Evolutionary conservation across 2,797 vertebrate species (phyloP), one percentile per base, ranked within the genome.

Genomic region (Atherinosoma microstoma): DNA sequence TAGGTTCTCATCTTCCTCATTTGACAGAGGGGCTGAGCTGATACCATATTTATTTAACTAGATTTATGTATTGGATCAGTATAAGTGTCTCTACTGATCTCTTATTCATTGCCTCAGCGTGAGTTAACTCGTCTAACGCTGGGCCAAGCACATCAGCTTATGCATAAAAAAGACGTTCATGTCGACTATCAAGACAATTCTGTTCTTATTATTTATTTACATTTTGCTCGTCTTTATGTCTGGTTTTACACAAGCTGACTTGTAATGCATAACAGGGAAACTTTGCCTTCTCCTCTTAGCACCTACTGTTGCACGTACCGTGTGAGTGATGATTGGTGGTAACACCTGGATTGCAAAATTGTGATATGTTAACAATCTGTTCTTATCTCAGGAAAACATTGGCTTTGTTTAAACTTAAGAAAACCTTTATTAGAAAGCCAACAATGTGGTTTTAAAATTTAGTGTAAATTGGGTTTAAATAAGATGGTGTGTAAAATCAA

Each of bases 81-180:
- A 9, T 10, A 56, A 67, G 53, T 53, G 34, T 27, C 6, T 84
- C 30, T 32, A 16, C 35, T 76, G 60, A 81, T 90, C 66, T 76
- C 82, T 86, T 87, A 86, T 86, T 88, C 56, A 76, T 76, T 67
- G 72, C 75, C 72, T 58, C 79, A 67, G 78, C 70, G 18, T 72
- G 78, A 74, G 65, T 74, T 64, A 40, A 34, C 40, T 76, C 38
- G 8, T 75, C 34, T 30, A 63, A 53, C 45, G 30, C 18, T 13
- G 30, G 73, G 65, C 24, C 45, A 49, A 58, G 59, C 69, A 53
- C 64, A 29, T 49, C 11, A 70, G 1, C 36, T 5, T 9, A 3
- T 0, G 6, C 60, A 67, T 15, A 47, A 84, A 51, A 24, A 53
- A 53, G 51, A 16, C 5, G 40, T 15, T 64, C 51, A 18, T 66